Base-by-base conservation (phyloP, 2,797 vertebrate species). In the Ctenochaetus hawaiiensis region DNA sequence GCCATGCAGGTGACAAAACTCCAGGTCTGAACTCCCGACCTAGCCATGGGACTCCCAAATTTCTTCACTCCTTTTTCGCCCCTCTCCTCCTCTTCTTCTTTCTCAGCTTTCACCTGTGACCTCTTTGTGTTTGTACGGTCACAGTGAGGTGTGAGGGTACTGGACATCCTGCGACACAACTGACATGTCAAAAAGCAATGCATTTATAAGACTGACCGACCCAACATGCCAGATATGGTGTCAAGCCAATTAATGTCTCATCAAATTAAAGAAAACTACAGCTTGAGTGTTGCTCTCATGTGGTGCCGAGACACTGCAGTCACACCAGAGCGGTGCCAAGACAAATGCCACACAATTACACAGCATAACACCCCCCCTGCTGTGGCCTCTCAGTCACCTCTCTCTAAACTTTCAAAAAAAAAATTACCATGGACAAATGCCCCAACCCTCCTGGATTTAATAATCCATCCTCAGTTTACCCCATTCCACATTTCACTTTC, bases 241-340 rank as follows among this genome's bases (percentile, higher is more conserved):
- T 75, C 87, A 34, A 53, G 77, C 70, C 89, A 91, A 92, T 91
- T 92, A 88, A 68, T 52, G 86, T 90, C 88, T 34, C 23, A 44
- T 80, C 66, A 73, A 74, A 90, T 87, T 72, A 89, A 54, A 82
- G 63, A 41, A 39, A 76, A 76, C 75, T 52, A 8, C 37, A 3
- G 58, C 0, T 37, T 30, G 57, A 78, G 78, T 82, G 77, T 81
- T 30, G 72, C 59, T 63, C 62, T 80, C 79, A 69, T 61, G 73
- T 63, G 48, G 72, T 16, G 72, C 53, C 0, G 43, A 74, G 54
- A 81, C 37, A 47, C n/a, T 12, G 10, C 48, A 39, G 54, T 80
- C 63, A 72, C 78, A 84, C 66, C 23, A 16, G n/a, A 67, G 66
- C 52, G 3, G 60, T 63, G 83, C 77, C 81, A 80, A 80, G 56